Evolutionary conservation across 1,140 invertebrate genomes (phyloP).

Genomic region (Drosophila ambigua): DNA sequence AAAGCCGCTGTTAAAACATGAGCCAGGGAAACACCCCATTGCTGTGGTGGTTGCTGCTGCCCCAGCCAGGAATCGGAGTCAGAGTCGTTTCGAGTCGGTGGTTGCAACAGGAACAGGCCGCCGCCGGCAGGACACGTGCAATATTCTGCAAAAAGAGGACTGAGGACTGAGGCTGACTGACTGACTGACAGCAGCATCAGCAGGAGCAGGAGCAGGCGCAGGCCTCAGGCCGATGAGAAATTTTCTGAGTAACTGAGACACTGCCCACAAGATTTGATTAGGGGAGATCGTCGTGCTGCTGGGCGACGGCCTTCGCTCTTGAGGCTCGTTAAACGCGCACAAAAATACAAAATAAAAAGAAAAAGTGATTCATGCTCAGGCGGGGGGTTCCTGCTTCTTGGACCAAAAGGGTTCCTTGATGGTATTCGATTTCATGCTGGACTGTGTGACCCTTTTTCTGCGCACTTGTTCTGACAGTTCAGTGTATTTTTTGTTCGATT

Average conservation of each 20-base stretch:
- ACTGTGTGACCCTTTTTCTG: not conserved
- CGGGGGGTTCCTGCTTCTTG: not conserved
- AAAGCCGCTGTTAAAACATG: conserved; percentile 82
- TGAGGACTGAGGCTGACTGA: conserved; percentile 22
- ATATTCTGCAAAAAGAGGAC: conserved; percentile 24
- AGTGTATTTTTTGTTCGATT: not conserved
- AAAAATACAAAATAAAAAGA: not conserved
- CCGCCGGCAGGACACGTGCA: conserved; percentile 49
- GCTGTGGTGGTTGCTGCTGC: conserved; percentile 50
- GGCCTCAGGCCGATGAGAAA: not conserved
- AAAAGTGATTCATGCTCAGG: too few relatives aligned
- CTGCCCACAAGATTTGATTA: conserved; percentile 57
- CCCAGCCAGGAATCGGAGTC: not conserved
- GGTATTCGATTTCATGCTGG: not conserved
- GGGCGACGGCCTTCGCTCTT: not conserved
- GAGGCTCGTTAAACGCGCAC: conserved; percentile 36
- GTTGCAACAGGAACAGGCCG: conserved; percentile 32
- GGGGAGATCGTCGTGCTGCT: conserved; percentile 16
- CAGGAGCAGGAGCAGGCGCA: conserved; percentile 1
- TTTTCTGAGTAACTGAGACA: conserved; percentile 46
- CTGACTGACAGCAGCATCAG: conserved; percentile 41
- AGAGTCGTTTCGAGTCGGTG: conserved; percentile 8
- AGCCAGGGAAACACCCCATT: conserved; percentile 50
- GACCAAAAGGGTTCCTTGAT: not conserved
- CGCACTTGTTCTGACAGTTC: conserved; percentile 11